Percentiles rank a stretch among this genome's conserved stretches.
Conservation (phyloP, 2,797 vertebrate species). For the Leontocebus nigricollis region DNA sequence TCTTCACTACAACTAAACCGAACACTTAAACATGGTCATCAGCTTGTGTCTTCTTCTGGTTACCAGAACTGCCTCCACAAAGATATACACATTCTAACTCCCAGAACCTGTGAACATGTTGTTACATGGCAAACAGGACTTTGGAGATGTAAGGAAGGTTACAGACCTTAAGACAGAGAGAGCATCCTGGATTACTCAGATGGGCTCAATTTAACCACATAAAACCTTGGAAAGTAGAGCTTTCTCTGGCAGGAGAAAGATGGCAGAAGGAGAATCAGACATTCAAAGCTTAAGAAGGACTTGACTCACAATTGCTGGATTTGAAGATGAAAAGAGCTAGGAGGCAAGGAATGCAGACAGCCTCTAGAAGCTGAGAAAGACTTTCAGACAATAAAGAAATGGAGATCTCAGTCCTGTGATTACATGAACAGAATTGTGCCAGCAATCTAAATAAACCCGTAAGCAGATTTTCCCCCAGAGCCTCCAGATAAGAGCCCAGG, state of each 20-base stretch:
- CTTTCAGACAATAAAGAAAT: not conserved
- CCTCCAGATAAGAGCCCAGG: not conserved
- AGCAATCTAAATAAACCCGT: not conserved
- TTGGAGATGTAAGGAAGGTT: not conserved
- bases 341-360: not conserved
- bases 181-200: not conserved
- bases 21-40: not conserved
- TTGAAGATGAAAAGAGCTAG: not conserved
- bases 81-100: not conserved
- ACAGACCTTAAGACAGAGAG: not conserved
- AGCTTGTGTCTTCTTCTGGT: not conserved
- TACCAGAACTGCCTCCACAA: not conserved
- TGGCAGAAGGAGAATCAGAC: not conserved
- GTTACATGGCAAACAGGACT: not conserved
- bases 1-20: not conserved
- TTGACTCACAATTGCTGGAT: not conserved
- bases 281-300: not conserved
- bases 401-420: not conserved
- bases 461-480: not conserved
- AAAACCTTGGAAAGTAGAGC: not conserved
- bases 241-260: not conserved
- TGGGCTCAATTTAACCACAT: not conserved
- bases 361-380: not conserved
- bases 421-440: not conserved
- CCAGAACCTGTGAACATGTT: not conserved